A percentile compares a stretch with the other conserved stretches of the same genome.
These are phyloP conservation scores for Schizothorax lantsangensis DNA, from an alignment of 2,797 vertebrate genomes.

Conservation along the genomic window DNA sequence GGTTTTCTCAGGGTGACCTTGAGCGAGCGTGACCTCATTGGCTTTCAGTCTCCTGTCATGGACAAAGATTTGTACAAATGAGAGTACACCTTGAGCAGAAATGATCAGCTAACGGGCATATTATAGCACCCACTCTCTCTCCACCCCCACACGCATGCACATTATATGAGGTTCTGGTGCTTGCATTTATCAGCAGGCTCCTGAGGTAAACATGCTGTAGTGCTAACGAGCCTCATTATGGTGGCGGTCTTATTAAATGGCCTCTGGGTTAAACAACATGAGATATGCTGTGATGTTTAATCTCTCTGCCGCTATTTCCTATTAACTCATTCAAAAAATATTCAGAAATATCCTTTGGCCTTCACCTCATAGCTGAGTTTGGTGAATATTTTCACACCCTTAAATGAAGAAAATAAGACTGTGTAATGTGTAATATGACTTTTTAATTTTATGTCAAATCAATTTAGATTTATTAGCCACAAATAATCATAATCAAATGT, in stretches of 20 bases:
- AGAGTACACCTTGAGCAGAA: constrained; percentile 19
- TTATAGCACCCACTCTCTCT: constrained; percentile 27
- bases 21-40: constrained; percentile 20
- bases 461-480: neutral
- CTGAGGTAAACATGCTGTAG: constrained; percentile 33
- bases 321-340: constrained; percentile 4
- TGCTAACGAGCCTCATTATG: constrained; percentile 35
- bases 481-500: neutral
- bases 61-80: constrained; percentile 6
- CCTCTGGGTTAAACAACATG: constrained; percentile 38
- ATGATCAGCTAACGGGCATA: constrained; percentile 23
- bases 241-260: constrained; percentile 11
- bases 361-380: neutral
- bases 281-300: neutral
- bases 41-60: neutral
- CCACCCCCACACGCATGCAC: neutral
- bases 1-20: constrained; percentile 44
- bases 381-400: neutral
- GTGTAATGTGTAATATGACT: neutral
- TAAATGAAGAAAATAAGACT: neutral
- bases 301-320: neutral
- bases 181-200: constrained; percentile 38
- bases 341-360: neutral
- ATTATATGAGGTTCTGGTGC: constrained; percentile 19
- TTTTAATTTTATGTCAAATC: neutral